Evolutionary conservation across 2,888 invertebrate species (phyloP).

Genomic region (Geophilus truncorum): DNA sequence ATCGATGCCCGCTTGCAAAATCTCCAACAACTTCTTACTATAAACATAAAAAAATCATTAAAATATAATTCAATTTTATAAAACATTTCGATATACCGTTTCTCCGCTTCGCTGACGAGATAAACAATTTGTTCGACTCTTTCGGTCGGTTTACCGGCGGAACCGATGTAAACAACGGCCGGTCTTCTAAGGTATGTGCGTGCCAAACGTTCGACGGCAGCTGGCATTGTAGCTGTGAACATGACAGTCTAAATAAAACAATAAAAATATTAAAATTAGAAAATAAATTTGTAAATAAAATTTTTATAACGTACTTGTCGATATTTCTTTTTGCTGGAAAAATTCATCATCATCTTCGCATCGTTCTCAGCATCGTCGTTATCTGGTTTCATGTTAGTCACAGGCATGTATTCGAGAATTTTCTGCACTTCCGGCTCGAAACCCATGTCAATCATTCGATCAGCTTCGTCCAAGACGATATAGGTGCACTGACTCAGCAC

Average conservation of each 20-base stretch:
- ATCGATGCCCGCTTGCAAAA: constrained; percentile 81
- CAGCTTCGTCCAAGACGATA: constrained; percentile 96
- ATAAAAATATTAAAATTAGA: neutral
- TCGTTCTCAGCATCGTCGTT: constrained; percentile 96
- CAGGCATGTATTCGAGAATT: constrained; percentile 96
- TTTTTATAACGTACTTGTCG: constrained; percentile 47
- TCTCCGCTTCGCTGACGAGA: constrained; percentile 66
- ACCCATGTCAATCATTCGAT: constrained; percentile 99
- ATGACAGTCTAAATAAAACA: neutral
- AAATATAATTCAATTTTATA: too few species aligned
- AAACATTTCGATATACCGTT: constrained; percentile 62
- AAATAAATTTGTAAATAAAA: neutral
- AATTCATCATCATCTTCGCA: too few species aligned
- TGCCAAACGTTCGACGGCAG: constrained; percentile 76
- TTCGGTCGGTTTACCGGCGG: constrained; percentile 80
- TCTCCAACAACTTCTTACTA: constrained; percentile 87
- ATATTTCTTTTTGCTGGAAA: too few species aligned
- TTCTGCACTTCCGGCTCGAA: constrained; percentile 98
- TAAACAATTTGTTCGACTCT: constrained; percentile 73
- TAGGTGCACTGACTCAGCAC: constrained; percentile 95
- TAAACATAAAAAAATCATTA: too few species aligned
- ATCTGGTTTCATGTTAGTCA: constrained; percentile 77
- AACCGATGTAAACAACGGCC: constrained; percentile 64
- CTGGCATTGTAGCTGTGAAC: constrained; percentile 85
- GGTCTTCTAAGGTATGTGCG: constrained; percentile 83